Evolutionary conservation across 1,140 invertebrate genomes (phyloP).

Genomic region (Elymnias hypermnestra): DNA sequence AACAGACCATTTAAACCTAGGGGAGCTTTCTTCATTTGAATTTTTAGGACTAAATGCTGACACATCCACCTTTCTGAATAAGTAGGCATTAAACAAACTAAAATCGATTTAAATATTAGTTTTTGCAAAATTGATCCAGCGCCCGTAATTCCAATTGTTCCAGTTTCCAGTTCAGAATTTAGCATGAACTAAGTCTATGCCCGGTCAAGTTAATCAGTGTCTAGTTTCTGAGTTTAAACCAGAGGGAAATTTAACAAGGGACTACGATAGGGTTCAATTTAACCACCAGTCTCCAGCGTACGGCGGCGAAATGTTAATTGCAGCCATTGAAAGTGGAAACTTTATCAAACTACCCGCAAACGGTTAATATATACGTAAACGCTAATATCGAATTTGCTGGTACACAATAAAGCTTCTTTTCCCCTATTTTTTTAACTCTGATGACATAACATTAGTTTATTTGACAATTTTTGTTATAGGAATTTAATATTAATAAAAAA

Average conservation of each 20-base stretch:
- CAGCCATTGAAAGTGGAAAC: conserved; percentile 36
- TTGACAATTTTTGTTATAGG: background rate
- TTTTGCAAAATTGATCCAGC: no score
- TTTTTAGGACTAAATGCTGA: no score
- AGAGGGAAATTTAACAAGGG: conserved; percentile 33
- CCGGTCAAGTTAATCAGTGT: conserved; percentile 30
- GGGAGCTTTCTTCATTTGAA: no score
- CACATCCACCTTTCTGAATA: no score
- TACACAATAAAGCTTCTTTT: conserved; percentile 8
- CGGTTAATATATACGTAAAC: background rate
- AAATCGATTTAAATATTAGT: conserved; percentile 1
- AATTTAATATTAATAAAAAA: no score
- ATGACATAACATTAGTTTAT: conserved; percentile 7
- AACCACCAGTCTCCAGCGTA: conserved; percentile 30
- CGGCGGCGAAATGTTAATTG: conserved; percentile 47
- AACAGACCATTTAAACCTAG: no score
- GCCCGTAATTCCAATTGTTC: no score
- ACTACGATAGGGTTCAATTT: conserved; percentile 37
- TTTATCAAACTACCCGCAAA: conserved; percentile 24
- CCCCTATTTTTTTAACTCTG: no score
- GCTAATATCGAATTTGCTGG: conserved; percentile 10
- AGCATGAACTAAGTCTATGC: conserved; percentile 26
- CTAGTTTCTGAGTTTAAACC: conserved; percentile 29
- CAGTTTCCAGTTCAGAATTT: conserved; percentile 20
- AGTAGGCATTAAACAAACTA: background rate